Conservation (phyloP, 2,797 vertebrate genomes). For the Epinephelus awoara region DNA sequence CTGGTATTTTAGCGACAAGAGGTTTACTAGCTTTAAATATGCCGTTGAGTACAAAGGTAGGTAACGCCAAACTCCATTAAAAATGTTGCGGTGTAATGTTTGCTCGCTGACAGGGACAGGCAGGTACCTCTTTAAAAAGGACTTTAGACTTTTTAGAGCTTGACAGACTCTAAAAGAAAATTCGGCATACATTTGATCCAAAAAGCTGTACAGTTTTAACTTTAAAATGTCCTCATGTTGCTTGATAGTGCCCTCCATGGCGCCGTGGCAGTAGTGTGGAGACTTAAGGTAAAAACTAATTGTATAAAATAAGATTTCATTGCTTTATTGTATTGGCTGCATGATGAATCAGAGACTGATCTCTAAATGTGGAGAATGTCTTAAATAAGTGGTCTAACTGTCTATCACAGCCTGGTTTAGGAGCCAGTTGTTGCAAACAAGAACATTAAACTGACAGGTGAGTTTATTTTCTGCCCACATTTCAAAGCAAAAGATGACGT, state of each 20-base stretch:
- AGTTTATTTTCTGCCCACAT: too few species aligned
- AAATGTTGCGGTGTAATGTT: not conserved
- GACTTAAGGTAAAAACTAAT: not conserved
- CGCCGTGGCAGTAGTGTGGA: not conserved
- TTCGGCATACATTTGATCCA: not conserved
- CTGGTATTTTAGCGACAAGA: not conserved
- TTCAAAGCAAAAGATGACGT: too few species aligned
- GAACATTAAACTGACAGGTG: not conserved
- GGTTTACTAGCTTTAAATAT: not conserved
- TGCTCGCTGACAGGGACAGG: not conserved
- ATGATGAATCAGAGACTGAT: not conserved
- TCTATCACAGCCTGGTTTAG: not conserved
- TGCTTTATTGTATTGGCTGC: too few species aligned
- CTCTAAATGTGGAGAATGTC: not conserved
- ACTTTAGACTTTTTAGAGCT: not conserved
- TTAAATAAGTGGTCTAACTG: too few species aligned
- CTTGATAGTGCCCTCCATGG: not conserved
- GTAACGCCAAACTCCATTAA: not conserved
- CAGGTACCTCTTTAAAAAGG: rapidly evolving
- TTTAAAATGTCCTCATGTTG: not conserved
- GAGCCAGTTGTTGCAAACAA: too few species aligned
- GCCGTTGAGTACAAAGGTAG: too few species aligned
- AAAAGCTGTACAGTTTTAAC: not conserved
- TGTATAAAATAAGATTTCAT: not conserved
- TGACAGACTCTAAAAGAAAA: rapidly evolving